Evolutionary conservation across 30 jellyfish, hydroid and myxozoan species (phyloP).

Genomic region (Aurelia aurita complex sp. Pacific): DNA sequence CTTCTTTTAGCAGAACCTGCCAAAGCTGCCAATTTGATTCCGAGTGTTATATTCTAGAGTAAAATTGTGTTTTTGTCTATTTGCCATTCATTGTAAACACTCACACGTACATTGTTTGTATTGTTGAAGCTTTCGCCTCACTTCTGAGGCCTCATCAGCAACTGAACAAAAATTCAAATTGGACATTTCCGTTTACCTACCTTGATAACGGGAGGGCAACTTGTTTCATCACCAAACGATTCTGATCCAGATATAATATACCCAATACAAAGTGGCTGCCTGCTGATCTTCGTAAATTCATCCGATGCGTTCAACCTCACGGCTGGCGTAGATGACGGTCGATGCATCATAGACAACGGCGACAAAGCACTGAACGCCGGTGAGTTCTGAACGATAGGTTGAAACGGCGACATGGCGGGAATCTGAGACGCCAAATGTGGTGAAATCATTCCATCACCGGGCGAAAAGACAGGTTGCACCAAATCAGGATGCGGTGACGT

Average conservation of each 20-base stretch:
- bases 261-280: slow-evolving; percentile 69
- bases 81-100: too few species aligned
- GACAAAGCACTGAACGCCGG: slow-evolving; percentile 59
- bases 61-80: too few species aligned
- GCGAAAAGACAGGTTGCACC: slow-evolving; percentile 71
- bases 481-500: slow-evolving; percentile 83
- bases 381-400: slow-evolving; percentile 67
- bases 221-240: not conserved
- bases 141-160: too few species aligned
- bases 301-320: slow-evolving; percentile 22
- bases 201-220: slow-evolving; percentile 40
- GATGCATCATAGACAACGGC: slow-evolving; percentile 49
- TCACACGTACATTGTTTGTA: too few species aligned
- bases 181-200: too few species aligned
- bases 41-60: too few species aligned
- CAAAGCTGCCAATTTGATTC: too few species aligned
- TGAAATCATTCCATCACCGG: slow-evolving; percentile 60
- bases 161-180: too few species aligned
- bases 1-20: too few species aligned
- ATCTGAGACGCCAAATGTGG: slow-evolving; percentile 41
- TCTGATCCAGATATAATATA: slow-evolving; percentile 44
- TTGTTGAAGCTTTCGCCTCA: too few species aligned
- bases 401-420: slow-evolving; percentile 87
- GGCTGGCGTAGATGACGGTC: slow-evolving; percentile 49
- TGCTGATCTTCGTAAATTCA: slow-evolving; percentile 16